Conservation (phyloP, 1,140 invertebrate genomes). For the Papilio polytes region DNA sequence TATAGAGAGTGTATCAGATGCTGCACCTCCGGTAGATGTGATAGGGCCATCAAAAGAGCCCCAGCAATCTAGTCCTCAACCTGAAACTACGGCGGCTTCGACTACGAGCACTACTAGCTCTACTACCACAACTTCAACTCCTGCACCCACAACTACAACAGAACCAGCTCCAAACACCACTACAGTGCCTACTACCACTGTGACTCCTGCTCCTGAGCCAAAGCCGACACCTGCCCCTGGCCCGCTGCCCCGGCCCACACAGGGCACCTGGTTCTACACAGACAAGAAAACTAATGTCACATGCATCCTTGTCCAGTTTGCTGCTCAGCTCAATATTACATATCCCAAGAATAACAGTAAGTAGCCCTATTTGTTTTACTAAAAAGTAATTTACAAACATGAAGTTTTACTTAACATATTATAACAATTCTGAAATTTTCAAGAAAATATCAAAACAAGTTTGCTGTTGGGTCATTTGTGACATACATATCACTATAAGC, state of each 20-base stretch:
- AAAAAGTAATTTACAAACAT: no score
- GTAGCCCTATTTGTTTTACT: slow-evolving; percentile 49
- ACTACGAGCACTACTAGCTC: slow-evolving; percentile 58
- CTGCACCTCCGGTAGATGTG: background rate
- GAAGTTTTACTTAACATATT: no score
- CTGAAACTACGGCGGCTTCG: slow-evolving; percentile 43
- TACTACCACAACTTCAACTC: slow-evolving; percentile 49
- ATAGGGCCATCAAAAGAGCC: background rate
- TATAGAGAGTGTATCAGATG: slow-evolving; percentile 20
- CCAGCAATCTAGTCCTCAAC: background rate
- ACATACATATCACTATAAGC: no score
- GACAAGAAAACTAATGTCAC: slow-evolving; percentile 71
- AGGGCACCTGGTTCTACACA: slow-evolving; percentile 83
- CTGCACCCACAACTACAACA: slow-evolving; percentile 57
- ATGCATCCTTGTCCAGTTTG: slow-evolving; percentile 87
- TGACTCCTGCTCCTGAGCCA: slow-evolving; percentile 58
- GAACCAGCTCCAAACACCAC: slow-evolving; percentile 51
- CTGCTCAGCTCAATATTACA: slow-evolving; percentile 85
- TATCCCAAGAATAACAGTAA: slow-evolving; percentile 77
- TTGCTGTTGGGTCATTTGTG: no score
- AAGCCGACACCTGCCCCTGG: slow-evolving; percentile 68
- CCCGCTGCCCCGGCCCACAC: slow-evolving; percentile 76
- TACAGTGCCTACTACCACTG: slow-evolving; percentile 53
- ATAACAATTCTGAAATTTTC: no score
- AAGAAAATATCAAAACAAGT: no score